Evolutionary conservation across 2,113 vertebrate genomes (phyloP), one percentile per base, ranked within the genome.

Genomic region (Tetrax tetrax): DNA sequence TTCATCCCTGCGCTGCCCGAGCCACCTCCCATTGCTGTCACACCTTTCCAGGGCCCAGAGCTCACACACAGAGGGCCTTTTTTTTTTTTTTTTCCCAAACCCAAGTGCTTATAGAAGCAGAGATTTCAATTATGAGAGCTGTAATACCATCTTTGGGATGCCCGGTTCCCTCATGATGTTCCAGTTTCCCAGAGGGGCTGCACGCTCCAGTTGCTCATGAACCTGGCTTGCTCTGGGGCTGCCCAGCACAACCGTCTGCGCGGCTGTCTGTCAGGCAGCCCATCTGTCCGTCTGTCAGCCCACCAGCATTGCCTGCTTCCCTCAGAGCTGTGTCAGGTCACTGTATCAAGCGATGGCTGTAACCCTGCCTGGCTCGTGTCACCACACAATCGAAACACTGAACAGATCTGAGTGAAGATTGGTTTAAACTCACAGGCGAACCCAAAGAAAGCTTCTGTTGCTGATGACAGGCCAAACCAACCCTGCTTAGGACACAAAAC

Each of bases 291-390:
- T 37, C 43, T 13, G 47, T 47, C 47, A 20, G 53, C 3, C 41
- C 41, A 29, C 43, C 18, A 54, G 72, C 75, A 65, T 5, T 38
- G 21, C 25, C 74, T 29, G 12, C n/a, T 57, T 12, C 27, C 64
- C 38, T 63, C 64, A 35, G 50, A 83, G 48, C 37, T 2, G 2
- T 7, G 10, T 33, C 53, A 53, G 17, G 13, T 61, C 83, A 28
- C 14, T 1, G 1, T 53, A 35, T 0, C 19, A 24, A 13, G 48
- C 1, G 1, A 6, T 2, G 51, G 66, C 79, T 83, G 72, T 22
- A 59, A 48, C n/a, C 31, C 45, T 59, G 51, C 61, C 60, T 25
- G 60, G 47, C 72, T 37, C 4, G 6, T 50, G 65, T 20, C 63
- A 18, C 85, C 57, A 57, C 29, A 12, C 21, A 3, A 3, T 18